Base-by-base conservation (phyloP, 1,140 invertebrate genomes). In the Monochamus saltuarius region DNA sequence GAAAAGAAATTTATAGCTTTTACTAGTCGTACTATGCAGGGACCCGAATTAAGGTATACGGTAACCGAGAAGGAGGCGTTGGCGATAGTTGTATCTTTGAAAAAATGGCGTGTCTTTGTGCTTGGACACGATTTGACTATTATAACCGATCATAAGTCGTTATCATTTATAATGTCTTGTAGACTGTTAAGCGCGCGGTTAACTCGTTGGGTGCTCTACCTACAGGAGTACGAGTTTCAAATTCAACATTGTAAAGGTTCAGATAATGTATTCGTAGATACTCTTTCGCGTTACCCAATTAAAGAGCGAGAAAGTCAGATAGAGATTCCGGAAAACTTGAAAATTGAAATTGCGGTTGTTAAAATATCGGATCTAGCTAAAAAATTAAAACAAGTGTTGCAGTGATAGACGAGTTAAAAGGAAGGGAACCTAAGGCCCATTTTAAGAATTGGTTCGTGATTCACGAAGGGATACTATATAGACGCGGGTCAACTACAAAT, bases 191-290 rank as follows among this genome's bases (percentile, higher is more conserved):
- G 22, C 22, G n/a, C 13, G 11, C 46, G 46, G 11, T 29, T 49
- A 17, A 29, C 46, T n/a, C 46, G 22, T n/a, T 49, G 46, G 46
- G 17, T 49, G n/a, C 22, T 49, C n/a, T 29, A 49, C 17, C 34
- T 55, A 13, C 53, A 55, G 35, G 39, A 55, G 13, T 45, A 55
- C 42, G 34, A 8, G 16, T 55, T 55, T n/a, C 4, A 39, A 1
- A 45, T 55, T 19, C 14, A 42, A n/a, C 42, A 55, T 45, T 45
- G 53, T 45, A 55, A 45, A 13, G 16, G 53, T 11, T 45, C 53
- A 10, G 38, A 45, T 8, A 55, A 55, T 43, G 22, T 55, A n/a
- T 36, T 55, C 14, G 53, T 38, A 4, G 53, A 55, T 45, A 22
- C 22, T 2, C 34, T 55, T 10, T 55, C 53, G 13, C 38, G 53